These are phyloP conservation scores for Xanthostigma xanthostigma DNA, from an alignment of 2,888 invertebrate species.

Conservation along the genomic window DNA sequence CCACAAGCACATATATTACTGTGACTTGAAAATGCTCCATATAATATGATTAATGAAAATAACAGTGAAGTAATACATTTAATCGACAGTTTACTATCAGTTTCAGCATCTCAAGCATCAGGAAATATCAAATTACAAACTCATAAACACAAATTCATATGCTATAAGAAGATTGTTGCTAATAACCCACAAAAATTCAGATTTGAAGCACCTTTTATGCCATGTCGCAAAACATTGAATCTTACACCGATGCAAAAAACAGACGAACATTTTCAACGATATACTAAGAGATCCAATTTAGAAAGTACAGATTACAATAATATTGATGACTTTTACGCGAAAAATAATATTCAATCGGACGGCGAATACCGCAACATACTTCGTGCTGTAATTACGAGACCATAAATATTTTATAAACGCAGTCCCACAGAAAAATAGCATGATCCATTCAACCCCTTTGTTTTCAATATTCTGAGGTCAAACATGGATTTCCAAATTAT, in stretches of 20 bases:
- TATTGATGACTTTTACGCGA: constrained; percentile 12
- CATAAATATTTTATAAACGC: too few species aligned
- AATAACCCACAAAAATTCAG: constrained; percentile 15
- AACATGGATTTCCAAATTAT: constrained; percentile 26
- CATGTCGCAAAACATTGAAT: constrained; percentile 14
- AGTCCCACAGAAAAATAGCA: too few species aligned
- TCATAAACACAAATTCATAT: constrained; percentile 15
- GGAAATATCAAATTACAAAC: constrained; percentile 16
- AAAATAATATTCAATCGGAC: constrained; percentile 15
- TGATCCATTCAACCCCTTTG: too few species aligned
- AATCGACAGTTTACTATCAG: constrained; percentile 17
- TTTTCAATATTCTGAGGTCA: constrained; percentile 15
- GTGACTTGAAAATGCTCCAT: constrained; percentile 23
- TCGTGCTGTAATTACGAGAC: constrained; percentile 5
- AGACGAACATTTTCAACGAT: too few species aligned
- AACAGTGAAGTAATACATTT: constrained; percentile 14
- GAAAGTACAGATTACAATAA: constrained; percentile 11
- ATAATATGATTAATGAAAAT: constrained; percentile 10
- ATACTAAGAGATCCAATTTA: too few species aligned
- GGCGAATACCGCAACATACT: constrained; percentile 17
- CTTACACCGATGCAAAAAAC: too few species aligned
- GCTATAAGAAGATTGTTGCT: constrained; percentile 17
- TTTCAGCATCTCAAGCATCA: constrained; percentile 13
- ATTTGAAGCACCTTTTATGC: constrained; percentile 21
- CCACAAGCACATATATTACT: constrained; percentile 21